Evolutionary conservation across 1,140 invertebrate genomes (phyloP).

Genomic region (Choristoneura fumiferana): DNA sequence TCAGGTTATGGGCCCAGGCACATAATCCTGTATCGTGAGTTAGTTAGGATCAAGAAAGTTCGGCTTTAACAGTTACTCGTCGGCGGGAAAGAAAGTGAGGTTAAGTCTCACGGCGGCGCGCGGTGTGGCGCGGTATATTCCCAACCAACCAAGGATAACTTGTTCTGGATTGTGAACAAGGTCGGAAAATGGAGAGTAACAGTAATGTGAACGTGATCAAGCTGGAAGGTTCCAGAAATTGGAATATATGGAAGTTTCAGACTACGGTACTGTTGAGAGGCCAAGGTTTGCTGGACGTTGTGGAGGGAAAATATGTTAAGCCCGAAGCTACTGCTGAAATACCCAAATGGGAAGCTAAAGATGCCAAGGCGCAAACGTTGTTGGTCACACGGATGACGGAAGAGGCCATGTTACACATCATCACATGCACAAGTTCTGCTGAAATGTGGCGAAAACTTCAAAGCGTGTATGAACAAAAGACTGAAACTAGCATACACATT

Average conservation of each 20-base stretch:
- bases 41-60: too few species aligned
- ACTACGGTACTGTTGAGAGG: conserved; percentile 21
- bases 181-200: too few species aligned
- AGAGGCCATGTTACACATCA: conserved; percentile 42
- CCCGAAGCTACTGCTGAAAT: conserved; percentile 19
- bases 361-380: conserved; percentile 30
- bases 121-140: too few species aligned
- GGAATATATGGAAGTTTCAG: conserved; percentile 32
- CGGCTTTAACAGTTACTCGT: too few species aligned
- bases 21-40: too few species aligned
- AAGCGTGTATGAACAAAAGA: conserved; percentile 54
- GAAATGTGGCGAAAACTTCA: conserved; percentile 53
- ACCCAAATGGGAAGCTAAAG: conserved; percentile 25
- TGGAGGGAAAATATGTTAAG: conserved; percentile 20
- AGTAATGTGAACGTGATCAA: conserved; percentile 23
- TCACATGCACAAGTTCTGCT: conserved; percentile 43
- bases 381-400: conserved; percentile 43
- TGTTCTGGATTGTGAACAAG: too few species aligned
- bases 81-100: too few species aligned
- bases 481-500: conserved; percentile 38
- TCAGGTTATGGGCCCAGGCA: too few species aligned
- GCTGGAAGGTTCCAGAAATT: too few species aligned
- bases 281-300: too few species aligned
- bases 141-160: too few species aligned
- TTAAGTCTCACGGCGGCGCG: too few species aligned